These are phyloP conservation scores for Oligia fasciuncula DNA, from an alignment of 2,888 invertebrate species.

Conservation along the genomic window DNA sequence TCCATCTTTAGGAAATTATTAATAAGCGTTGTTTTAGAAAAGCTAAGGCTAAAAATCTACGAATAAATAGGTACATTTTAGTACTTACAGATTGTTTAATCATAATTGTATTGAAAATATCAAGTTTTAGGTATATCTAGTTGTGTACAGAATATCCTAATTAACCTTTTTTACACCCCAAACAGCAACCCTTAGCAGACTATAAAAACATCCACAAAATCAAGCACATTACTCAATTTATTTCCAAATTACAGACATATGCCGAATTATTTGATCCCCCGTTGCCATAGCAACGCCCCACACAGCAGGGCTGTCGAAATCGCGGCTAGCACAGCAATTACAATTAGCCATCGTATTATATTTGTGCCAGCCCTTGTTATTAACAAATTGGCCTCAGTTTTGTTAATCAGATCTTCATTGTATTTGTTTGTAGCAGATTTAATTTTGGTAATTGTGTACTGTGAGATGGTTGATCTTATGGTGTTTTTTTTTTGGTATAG, in stretches of 20 bases:
- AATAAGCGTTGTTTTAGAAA: not conserved
- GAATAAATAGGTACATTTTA: not conserved
- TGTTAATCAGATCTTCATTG: conserved; percentile 61
- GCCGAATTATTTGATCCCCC: conserved; percentile 60
- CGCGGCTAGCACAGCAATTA: conserved; percentile 59
- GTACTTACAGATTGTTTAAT: not conserved
- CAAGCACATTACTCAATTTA: conserved; percentile 51
- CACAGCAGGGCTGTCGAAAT: conserved; percentile 62
- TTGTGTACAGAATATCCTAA: not conserved
- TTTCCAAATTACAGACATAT: conserved; percentile 63
- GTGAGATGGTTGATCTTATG: not conserved
- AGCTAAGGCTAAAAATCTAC: not conserved
- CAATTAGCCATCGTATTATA: conserved; percentile 65
- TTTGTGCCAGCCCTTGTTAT: conserved; percentile 64
- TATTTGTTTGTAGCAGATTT: conserved; percentile 53
- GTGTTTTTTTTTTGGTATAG: not conserved
- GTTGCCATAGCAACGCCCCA: conserved; percentile 62
- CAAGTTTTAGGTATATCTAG: not conserved
- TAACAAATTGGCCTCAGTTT: conserved; percentile 60
- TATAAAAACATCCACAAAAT: conserved; percentile 36
- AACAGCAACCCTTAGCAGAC: conserved; percentile 1
- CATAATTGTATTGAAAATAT: not conserved
- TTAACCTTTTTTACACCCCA: conserved; percentile 32
- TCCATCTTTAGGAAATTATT: not conserved
- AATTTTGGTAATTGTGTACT: conserved; percentile 26